Evolutionary conservation across 2,888 invertebrate species (phyloP).

Genomic region (Suillia variegata): DNA sequence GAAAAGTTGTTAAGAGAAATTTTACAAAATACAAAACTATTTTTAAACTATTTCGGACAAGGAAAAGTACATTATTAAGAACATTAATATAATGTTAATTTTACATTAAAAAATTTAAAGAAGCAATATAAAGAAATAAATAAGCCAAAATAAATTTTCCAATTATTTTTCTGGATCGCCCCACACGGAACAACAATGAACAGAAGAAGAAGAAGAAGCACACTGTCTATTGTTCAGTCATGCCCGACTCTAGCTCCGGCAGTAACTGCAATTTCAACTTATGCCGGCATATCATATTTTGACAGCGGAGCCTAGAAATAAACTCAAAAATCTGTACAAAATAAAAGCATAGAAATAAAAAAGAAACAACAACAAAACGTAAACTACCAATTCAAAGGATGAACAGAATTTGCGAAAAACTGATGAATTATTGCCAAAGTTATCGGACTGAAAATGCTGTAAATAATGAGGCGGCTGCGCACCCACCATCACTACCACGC

Average conservation of each 20-base stretch:
- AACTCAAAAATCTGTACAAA: not conserved
- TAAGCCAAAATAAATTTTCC: too few species aligned
- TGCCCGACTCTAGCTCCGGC: not conserved
- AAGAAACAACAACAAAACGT: not conserved
- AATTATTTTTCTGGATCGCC: too few species aligned
- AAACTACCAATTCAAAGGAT: not conserved
- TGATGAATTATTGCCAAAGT: conserved; percentile 48
- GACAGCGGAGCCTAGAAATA: conserved; percentile 45
- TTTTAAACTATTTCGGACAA: too few species aligned
- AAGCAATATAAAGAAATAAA: too few species aligned
- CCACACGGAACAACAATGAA: not conserved
- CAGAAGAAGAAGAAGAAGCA: not conserved
- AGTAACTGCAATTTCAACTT: conserved; percentile 26
- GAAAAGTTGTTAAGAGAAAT: too few species aligned
- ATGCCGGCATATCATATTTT: conserved; percentile 45
- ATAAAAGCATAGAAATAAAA: not conserved
- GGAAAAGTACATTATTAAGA: too few species aligned
- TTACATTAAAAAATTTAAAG: too few species aligned
- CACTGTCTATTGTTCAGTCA: conserved; percentile 13
- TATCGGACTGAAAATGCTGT: conserved; percentile 31
- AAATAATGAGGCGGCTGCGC: conserved; percentile 2
- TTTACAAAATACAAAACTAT: too few species aligned
- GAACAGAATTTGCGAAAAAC: too few species aligned
- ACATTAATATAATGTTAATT: too few species aligned
- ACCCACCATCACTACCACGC: not conserved